Evolutionary conservation across 2,113 vertebrate genomes (phyloP), one percentile per base, ranked within the genome.

Genomic region (Tetrax tetrax): DNA sequence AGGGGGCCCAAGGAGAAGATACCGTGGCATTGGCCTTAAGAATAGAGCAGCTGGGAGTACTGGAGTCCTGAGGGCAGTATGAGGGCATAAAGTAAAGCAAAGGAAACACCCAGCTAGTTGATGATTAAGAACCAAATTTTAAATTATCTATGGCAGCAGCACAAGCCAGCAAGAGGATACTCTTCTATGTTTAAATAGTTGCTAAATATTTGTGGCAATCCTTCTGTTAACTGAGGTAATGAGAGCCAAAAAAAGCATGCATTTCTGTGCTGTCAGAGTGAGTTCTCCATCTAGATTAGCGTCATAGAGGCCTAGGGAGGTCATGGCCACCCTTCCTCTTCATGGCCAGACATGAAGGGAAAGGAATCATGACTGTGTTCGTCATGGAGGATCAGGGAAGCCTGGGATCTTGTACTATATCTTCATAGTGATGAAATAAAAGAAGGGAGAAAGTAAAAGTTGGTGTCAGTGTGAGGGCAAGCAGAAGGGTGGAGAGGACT

Each of bases 241-340:
- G 80, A 43, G 16, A 71, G 28, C 9, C 56, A 50, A 33, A 74
- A 74, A 66, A 21, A 45, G 18, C 21, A n/a, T 8, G 16, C 25
- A 33, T 41, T 69, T 51, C 64, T 60, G 28, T 15, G 12, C 17
- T 54, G 8, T 29, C 23, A 63, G 64, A 63, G 23, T 70, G 37
- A 38, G 14, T n/a, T 83, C 16, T 87, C 60, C 19, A 18, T 14
- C 20, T 75, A 12, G 6, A 51, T 68, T 41, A 65, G 24, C 6
- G 3, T 19, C 43, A 43, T 0, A 76, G 35, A 24, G 12, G 7
- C 27, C 14, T 47, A n/a, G 28, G 10, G 2, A 27, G 2, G 10
- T 78, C 35, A 53, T 28, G n/a, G 17, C 13, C 37, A 81, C n/a
- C 11, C 12, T 57, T 76, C 45, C 7, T 43, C 16, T 60, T 64